phyloP scores from a whole-genome alignment of 30 jellyfish, hydroid and myxozoan species.

The Aurelia sp. region DNA sequence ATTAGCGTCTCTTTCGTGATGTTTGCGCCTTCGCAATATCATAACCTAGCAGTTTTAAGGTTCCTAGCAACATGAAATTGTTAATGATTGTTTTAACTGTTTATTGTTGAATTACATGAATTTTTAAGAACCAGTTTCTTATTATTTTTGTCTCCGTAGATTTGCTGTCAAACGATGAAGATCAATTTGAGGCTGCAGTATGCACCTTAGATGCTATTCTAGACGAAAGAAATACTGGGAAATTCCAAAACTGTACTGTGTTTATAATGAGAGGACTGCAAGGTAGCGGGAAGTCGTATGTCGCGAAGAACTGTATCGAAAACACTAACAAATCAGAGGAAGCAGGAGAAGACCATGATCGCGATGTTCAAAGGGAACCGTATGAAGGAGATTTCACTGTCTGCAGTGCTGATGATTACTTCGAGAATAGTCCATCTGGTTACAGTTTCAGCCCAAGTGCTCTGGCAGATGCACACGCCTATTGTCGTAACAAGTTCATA shows the following conservation, averaged over 20 bases:
- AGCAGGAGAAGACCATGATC: neutral
- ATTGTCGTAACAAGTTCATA: conserved; percentile 72
- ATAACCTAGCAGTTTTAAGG: too few relatives aligned
- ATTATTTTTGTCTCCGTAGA: conserved; percentile 8
- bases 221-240: neutral
- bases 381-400: conserved; percentile 1
- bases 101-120: too few relatives aligned
- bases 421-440: conserved; percentile 27
- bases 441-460: conserved; percentile 67
- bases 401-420: conserved; percentile 95
- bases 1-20: too few relatives aligned
- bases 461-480: conserved; percentile 83
- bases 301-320: conserved; percentile 24
- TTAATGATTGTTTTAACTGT: too few relatives aligned
- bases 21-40: too few relatives aligned
- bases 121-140: too few relatives aligned
- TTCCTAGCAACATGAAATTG: too few relatives aligned
- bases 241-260: conserved; percentile 17
- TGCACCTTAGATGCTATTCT: conserved; percentile 32
- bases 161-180: conserved; percentile 49
- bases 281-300: conserved; percentile 90
- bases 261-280: conserved; percentile 96
- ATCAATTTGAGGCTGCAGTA: conserved; percentile 52
- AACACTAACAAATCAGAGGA: conserved; percentile 7
- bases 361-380: neutral